phyloP scores from a whole-genome alignment of 2,888 invertebrate genomes.

The Apocheima hispidaria region DNA sequence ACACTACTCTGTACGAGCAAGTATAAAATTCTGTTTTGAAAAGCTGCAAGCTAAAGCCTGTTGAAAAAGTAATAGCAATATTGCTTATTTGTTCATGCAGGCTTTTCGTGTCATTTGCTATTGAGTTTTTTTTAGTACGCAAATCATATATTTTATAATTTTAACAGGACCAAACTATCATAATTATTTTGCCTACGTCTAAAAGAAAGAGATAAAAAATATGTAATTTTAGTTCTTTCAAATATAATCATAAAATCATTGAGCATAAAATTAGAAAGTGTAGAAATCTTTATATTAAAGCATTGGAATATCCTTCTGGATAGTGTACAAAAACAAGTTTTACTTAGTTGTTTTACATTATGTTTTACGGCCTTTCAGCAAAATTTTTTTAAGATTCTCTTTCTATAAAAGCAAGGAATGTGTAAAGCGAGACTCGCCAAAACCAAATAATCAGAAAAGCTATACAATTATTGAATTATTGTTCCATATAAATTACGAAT shows the following conservation, averaged over 20 bases:
- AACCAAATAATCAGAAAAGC: background rate
- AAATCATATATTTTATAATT: too few relatives aligned
- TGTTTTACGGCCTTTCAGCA: background rate
- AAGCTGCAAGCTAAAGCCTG: conserved; percentile 12
- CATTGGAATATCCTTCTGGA: too few relatives aligned
- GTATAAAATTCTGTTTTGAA: background rate
- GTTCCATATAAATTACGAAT: too few relatives aligned
- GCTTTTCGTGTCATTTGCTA: too few relatives aligned
- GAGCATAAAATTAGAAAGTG: background rate
- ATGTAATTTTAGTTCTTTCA: background rate
- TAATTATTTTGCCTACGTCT: too few relatives aligned
- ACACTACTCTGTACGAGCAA: conserved; percentile 23
- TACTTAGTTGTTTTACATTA: background rate
- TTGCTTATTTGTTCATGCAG: background rate
- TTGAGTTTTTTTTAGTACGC: too few relatives aligned
- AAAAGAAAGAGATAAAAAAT: too few relatives aligned
- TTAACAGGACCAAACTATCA: too few relatives aligned
- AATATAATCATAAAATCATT: background rate
- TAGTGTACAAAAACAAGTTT: too few relatives aligned
- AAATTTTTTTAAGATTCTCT: background rate
- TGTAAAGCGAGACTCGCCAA: background rate
- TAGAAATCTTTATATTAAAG: too few relatives aligned
- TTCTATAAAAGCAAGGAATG: background rate
- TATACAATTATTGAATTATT: background rate
- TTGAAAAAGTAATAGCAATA: conserved; percentile 8